Evolutionary conservation across 2,797 vertebrate species (phyloP).

Genomic region (Luscinia luscinia): DNA sequence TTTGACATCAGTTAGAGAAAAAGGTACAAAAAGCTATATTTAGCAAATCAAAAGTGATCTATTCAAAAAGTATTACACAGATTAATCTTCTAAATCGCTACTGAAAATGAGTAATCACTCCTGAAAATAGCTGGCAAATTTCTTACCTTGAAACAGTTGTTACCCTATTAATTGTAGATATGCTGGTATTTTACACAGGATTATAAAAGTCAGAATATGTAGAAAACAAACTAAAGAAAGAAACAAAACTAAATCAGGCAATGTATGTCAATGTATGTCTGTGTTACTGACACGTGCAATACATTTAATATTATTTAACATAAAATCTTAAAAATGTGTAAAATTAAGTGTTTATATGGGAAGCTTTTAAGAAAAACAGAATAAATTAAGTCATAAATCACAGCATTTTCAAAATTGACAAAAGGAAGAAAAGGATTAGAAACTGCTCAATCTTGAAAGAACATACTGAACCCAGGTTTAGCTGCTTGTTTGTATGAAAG

Average conservation of each 20-base stretch:
- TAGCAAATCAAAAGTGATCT: background rate
- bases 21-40: background rate
- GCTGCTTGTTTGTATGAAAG: background rate
- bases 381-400: background rate
- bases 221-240: background rate
- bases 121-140: background rate
- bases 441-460: background rate
- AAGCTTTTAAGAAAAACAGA: background rate
- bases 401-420: background rate
- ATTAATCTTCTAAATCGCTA: background rate
- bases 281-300: background rate
- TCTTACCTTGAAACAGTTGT: background rate
- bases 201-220: background rate
- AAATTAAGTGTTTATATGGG: background rate
- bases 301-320: background rate
- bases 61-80: background rate
- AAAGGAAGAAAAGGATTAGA: background rate
- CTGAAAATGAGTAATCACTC: background rate
- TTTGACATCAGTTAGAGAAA: conserved; percentile 11
- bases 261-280: background rate
- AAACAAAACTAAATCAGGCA: background rate
- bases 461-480: background rate
- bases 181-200: background rate
- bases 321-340: background rate
- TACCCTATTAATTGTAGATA: background rate